Evolutionary conservation across 2,113 vertebrate species (phyloP).

Genomic region (Asarcornis scutulata): DNA sequence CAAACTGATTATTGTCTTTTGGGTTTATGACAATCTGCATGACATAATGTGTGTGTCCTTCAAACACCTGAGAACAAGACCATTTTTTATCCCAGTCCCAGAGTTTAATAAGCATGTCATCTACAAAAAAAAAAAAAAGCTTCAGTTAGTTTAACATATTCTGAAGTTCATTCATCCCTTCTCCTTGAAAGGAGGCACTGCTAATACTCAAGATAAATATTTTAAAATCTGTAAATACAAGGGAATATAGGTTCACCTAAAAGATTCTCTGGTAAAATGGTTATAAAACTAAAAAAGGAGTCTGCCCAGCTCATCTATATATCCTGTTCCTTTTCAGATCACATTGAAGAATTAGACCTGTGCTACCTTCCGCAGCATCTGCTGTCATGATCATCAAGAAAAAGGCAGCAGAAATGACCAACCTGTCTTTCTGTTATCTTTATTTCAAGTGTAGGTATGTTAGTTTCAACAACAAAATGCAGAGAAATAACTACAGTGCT

Average conservation of each 20-base stretch:
- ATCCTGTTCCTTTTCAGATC: neutral
- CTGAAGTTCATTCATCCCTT: neutral
- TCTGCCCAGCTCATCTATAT: neutral
- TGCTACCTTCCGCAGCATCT: neutral
- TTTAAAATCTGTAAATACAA: neutral
- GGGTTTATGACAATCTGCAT: conserved; percentile 99
- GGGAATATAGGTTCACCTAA: neutral
- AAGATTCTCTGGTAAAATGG: neutral
- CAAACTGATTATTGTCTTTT: conserved; percentile 99
- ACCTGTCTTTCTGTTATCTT: neutral
- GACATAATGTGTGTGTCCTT: conserved; percentile 99
- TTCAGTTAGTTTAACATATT: conserved; percentile 6
- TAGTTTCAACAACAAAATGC: neutral
- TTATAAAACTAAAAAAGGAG: neutral
- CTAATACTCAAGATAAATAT: neutral
- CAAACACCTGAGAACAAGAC: conserved; percentile 98
- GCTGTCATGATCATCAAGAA: neutral
- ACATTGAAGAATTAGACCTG: neutral
- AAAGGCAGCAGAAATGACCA: neutral
- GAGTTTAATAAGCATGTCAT: conserved; percentile 99
- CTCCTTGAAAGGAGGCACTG: neutral
- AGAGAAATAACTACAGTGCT: accelerated
- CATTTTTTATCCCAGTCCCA: conserved; percentile 99
- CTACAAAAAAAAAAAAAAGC: conserved; percentile 71
- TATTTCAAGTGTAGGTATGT: neutral